Conservation (phyloP, 2,888 invertebrate species). For the Pandemis heparana region DNA sequence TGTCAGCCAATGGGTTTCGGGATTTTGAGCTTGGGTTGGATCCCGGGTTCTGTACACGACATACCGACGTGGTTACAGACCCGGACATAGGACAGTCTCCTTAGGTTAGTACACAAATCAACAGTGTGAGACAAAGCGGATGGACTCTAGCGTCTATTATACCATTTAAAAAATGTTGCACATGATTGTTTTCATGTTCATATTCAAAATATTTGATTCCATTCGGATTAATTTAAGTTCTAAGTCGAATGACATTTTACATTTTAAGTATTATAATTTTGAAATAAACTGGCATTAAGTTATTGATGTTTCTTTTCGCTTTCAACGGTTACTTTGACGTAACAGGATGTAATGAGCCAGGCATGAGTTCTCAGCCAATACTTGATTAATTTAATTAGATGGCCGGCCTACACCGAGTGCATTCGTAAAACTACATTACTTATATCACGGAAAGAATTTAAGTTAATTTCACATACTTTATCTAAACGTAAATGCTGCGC, state of each 20-base stretch:
- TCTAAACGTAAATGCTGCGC: slow-evolving; percentile 63
- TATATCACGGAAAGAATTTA: slow-evolving; percentile 61
- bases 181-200: neutral
- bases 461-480: slow-evolving; percentile 62
- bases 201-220: slow-evolving; percentile 8
- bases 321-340: slow-evolving; percentile 7
- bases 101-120: slow-evolving; percentile 9
- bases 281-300: slow-evolving; percentile 8
- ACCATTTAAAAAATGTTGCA: slow-evolving; percentile 1
- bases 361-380: slow-evolving; percentile 26
- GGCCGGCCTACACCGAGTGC: slow-evolving; percentile 53
- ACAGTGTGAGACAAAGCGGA: slow-evolving; percentile 11
- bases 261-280: neutral
- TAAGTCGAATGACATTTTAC: neutral
- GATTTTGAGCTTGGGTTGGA: slow-evolving; percentile 72
- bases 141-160: neutral
- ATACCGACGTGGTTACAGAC: slow-evolving; percentile 30
- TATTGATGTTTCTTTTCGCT: neutral
- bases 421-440: slow-evolving; percentile 56
- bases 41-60: slow-evolving; percentile 68
- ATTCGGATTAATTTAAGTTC: neutral
- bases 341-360: slow-evolving; percentile 18
- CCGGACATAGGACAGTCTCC: slow-evolving; percentile 25
- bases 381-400: slow-evolving; percentile 24
- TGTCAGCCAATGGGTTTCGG: slow-evolving; percentile 81